Base-by-base conservation (phyloP, 2,113 vertebrate species). In the Sitta europaea region DNA sequence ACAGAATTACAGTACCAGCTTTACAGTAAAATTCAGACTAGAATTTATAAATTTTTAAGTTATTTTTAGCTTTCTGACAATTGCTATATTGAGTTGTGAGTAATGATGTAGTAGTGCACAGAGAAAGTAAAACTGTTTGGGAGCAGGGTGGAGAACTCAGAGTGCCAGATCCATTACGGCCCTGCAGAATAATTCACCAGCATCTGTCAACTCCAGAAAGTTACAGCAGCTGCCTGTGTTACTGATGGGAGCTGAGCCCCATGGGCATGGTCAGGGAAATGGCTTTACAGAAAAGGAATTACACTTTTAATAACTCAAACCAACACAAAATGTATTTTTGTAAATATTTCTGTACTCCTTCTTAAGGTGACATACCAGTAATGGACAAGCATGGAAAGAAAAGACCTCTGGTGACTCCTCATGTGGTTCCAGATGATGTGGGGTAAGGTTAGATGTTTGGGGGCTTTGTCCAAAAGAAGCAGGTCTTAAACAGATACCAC, bases 311-410 rank as follows among this genome's bases (percentile, higher is more conserved):
- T 68, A 65, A 76, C 9, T 61, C 10, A 33, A 38, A 79, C 19
- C 24, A 9, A 42, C 21, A 33, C 13, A 66, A 88, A 90, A 86
- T 31, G 12, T 24, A 11, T 74, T 83, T 95, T 31, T 88, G n/a
- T 88, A 66, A 80, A 31, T 36, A 29, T 81, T 94, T 95, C 42
- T 89, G 24, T 82, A 96, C 76, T 92, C 70, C 77, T 9, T 72
- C 21, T 92, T 23, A 65, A 98, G 98, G 93, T 13, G 96, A 97
- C 67, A 94, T 27, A 76, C n/a, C 95, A 71, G 62, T 93, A 73
- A 90, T 94, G 87, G 97, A 98, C 33, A 98, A 98, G 63, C 97
- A 93, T 75, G 97, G 96, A 51, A 98, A 98, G 91, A 98, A 98
- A 96, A 98, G 98, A 73, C 75, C 94, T 81, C 91, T 92, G 77